Evolutionary conservation across 2,797 vertebrate genomes (phyloP).

Genomic region (Antennarius maculatus): DNA sequence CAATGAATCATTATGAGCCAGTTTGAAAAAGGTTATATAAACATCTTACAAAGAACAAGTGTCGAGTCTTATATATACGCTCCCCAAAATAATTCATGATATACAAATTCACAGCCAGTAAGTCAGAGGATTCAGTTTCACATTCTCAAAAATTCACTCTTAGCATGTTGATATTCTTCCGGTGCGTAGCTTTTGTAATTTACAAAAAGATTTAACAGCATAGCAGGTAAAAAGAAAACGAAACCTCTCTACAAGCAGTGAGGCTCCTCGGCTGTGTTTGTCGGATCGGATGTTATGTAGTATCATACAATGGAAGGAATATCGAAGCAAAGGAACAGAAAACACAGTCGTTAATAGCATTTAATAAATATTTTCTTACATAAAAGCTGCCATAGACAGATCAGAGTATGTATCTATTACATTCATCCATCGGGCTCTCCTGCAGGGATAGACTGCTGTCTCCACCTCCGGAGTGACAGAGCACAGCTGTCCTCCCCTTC

Average conservation of each 20-base stretch:
- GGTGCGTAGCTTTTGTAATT: slow-evolving; percentile 74
- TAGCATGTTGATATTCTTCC: slow-evolving; percentile 71
- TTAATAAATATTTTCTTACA: slow-evolving; percentile 72
- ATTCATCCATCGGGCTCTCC: slow-evolving; percentile 82
- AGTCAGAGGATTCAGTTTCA: slow-evolving; percentile 78
- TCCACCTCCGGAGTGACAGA: slow-evolving; percentile 60
- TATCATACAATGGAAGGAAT: slow-evolving; percentile 77
- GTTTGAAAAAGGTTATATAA: slow-evolving; percentile 61
- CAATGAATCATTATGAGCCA: slow-evolving; percentile 68
- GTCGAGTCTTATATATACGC: slow-evolving; percentile 58
- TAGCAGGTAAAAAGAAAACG: slow-evolving; percentile 75
- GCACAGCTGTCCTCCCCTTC: slow-evolving; percentile 38
- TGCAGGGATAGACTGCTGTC: slow-evolving; percentile 62
- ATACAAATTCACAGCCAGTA: slow-evolving; percentile 84
- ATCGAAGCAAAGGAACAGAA: slow-evolving; percentile 63
- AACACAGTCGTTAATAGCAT: slow-evolving; percentile 63
- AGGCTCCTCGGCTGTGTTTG: slow-evolving; percentile 66
- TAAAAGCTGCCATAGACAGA: slow-evolving; percentile 82
- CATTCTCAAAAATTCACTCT: slow-evolving; percentile 76
- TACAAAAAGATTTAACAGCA: slow-evolving; percentile 81
- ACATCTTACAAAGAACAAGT: slow-evolving; percentile 63
- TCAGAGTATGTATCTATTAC: slow-evolving; percentile 81
- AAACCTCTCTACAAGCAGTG: slow-evolving; percentile 74
- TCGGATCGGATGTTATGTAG: slow-evolving; percentile 72
- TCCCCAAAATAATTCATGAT: slow-evolving; percentile 64